Conservation (phyloP, 2,113 vertebrate species). For the Brachionichthys hirsutus region DNA sequence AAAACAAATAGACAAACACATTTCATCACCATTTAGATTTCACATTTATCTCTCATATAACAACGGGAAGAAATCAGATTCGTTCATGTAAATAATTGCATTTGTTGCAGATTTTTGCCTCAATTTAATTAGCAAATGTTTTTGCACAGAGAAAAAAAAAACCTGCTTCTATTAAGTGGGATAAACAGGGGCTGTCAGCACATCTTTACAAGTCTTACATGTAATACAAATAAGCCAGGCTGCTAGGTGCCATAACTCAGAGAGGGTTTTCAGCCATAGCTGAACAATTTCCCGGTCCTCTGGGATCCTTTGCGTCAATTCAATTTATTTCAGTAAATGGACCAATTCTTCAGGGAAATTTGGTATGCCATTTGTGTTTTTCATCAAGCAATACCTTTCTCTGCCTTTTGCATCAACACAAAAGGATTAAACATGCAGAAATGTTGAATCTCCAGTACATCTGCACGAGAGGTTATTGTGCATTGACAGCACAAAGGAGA, state of each 20-base stretch:
- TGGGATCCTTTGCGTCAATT: constrained; percentile 74
- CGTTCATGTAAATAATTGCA: constrained; percentile 53
- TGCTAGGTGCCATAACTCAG: constrained; percentile 46
- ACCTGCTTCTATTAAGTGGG: constrained; percentile 40
- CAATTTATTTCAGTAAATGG: constrained; percentile 77
- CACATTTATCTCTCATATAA: constrained; percentile 19
- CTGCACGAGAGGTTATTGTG: constrained; percentile 35
- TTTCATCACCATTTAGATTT: constrained; percentile 15
- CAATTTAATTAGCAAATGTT: constrained; percentile 55
- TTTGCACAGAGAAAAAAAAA: constrained; percentile 21
- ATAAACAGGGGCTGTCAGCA: constrained; percentile 59
- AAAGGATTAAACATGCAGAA: constrained; percentile 56
- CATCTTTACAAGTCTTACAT: constrained; percentile 56
- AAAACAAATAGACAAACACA: constrained; percentile 11
- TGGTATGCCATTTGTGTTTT: constrained; percentile 64
- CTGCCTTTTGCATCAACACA: constrained; percentile 30
- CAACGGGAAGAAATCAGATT: constrained; percentile 36
- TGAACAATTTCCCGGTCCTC: constrained; percentile 68
- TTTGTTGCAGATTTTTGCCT: constrained; percentile 53
- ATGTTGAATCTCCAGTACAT: constrained; percentile 34
- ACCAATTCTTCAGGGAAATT: constrained; percentile 74
- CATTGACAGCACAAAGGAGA: constrained; percentile 2
- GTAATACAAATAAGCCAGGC: constrained; percentile 60
- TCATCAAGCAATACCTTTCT: constrained; percentile 61
- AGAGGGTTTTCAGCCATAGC: constrained; percentile 63